Evolutionary conservation across 2,113 vertebrate genomes (phyloP).

Genomic region (Hydrochoerus hydrochaeris): DNA sequence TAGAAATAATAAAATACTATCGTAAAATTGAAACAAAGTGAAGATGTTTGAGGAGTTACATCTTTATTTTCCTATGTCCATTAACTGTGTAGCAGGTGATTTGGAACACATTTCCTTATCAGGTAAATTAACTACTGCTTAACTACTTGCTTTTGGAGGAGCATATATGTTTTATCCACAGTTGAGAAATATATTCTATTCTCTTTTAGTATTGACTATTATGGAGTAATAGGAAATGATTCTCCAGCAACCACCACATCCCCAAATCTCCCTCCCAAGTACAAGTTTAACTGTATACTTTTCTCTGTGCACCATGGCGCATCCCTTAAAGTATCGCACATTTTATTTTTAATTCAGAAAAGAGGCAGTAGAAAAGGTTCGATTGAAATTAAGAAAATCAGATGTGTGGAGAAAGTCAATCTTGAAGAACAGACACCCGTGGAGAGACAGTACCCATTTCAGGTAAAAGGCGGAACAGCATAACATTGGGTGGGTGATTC

Average conservation of each 20-base stretch:
- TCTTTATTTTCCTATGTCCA: constrained; percentile 20
- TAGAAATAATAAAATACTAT: neutral
- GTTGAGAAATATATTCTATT: neutral
- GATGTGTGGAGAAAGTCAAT: constrained; percentile 83
- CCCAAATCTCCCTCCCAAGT: neutral
- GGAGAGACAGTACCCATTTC: constrained; percentile 86
- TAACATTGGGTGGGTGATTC: neutral
- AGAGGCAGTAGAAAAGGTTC: constrained; percentile 80
- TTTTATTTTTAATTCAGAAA: constrained; percentile 79
- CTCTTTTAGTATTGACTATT: neutral
- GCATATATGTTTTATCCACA: neutral
- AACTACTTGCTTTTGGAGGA: constrained; percentile 14
- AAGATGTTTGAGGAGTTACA: constrained; percentile 2
- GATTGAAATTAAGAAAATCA: constrained; percentile 82
- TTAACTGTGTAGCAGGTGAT: neutral
- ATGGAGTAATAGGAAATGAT: neutral
- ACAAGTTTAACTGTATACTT: neutral
- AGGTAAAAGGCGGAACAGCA: constrained; percentile 67
- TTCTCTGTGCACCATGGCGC: neutral
- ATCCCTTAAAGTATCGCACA: neutral
- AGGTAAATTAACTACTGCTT: neutral
- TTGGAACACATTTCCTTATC: constrained; percentile 19
- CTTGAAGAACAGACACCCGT: constrained; percentile 78
- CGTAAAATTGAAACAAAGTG: neutral
- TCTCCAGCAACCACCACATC: neutral